A percentile compares a stretch with the other conserved stretches of the same genome.
phyloP scores from a whole-genome alignment of 2,888 invertebrate genomes.

The Lamellibrachia satsuma region DNA sequence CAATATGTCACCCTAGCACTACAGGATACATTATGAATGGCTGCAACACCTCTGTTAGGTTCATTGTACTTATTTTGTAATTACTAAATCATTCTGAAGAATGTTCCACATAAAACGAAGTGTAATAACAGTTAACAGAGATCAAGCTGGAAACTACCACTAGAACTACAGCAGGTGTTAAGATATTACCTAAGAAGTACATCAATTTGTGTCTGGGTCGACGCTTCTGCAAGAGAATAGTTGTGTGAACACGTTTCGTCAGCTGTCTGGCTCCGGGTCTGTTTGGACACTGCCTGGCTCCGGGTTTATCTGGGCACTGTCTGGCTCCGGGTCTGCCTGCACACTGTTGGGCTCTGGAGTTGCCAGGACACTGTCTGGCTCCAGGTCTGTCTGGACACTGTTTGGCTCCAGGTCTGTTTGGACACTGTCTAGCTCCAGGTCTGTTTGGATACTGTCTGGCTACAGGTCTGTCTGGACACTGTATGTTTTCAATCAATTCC shows the following conservation, averaged over 20 bases:
- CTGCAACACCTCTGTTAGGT: no score
- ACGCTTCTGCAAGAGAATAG: neutral
- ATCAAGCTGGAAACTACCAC: neutral
- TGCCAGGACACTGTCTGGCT: neutral
- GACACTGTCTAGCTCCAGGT: neutral
- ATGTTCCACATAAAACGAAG: neutral
- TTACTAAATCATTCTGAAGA: neutral
- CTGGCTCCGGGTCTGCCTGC: neutral
- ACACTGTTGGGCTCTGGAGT: neutral
- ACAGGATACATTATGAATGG: no score
- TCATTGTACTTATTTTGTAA: neutral
- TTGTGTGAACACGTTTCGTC: conserved; percentile 1
- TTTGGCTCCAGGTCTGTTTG: neutral
- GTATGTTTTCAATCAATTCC: neutral
- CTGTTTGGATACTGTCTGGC: neutral
- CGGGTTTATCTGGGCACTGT: neutral
- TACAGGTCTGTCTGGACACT: neutral
- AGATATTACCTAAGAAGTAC: neutral
- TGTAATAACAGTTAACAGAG: neutral
- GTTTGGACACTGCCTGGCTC: neutral
- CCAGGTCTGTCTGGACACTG: neutral
- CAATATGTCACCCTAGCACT: neutral
- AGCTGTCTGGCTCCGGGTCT: neutral
- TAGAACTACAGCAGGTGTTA: neutral
- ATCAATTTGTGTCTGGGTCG: neutral